Evolutionary conservation across 64 coral and sea anemone species (phyloP).

Genomic region (Platygyra sinensis): DNA sequence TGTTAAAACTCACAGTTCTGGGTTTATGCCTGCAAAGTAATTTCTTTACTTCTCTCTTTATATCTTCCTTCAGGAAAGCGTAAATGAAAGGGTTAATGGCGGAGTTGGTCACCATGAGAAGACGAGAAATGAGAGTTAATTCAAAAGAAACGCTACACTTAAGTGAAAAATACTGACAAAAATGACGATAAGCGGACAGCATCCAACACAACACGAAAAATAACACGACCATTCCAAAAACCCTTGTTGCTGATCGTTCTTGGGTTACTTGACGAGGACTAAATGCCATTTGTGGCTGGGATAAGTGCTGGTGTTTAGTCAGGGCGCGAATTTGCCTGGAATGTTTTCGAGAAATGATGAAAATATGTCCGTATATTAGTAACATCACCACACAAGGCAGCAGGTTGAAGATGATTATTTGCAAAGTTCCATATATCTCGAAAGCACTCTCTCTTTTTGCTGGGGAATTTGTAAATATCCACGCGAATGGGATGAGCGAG

Average conservation of each 20-base stretch:
- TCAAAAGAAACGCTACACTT: neutral
- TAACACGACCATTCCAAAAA: conserved; percentile 32
- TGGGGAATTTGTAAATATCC: conserved; percentile 33
- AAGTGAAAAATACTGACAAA: conserved; percentile 6
- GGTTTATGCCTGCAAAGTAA: neutral
- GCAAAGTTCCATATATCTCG: conserved; percentile 36
- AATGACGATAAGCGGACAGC: conserved; percentile 13
- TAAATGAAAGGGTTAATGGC: conserved; percentile 36
- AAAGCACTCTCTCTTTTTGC: neutral
- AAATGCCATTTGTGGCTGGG: neutral
- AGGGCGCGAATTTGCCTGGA: conserved; percentile 32
- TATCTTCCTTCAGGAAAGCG: conserved; percentile 34
- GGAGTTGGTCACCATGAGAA: conserved; percentile 2
- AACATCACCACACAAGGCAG: conserved; percentile 42
- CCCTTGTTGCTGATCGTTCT: conserved; percentile 26
- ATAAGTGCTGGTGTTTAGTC: neutral
- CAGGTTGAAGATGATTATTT: conserved; percentile 31
- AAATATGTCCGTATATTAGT: conserved; percentile 44
- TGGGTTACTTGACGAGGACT: neutral
- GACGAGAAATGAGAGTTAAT: neutral
- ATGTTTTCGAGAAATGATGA: conserved; percentile 41
- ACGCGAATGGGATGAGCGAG: conserved; percentile 25
- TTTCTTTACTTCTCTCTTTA: conserved; percentile 19
- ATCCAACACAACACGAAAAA: conserved; percentile 39
- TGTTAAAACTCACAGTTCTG: neutral